Conservation (phyloP, 2,113 vertebrate species). For the Circaetus gallicus region DNA sequence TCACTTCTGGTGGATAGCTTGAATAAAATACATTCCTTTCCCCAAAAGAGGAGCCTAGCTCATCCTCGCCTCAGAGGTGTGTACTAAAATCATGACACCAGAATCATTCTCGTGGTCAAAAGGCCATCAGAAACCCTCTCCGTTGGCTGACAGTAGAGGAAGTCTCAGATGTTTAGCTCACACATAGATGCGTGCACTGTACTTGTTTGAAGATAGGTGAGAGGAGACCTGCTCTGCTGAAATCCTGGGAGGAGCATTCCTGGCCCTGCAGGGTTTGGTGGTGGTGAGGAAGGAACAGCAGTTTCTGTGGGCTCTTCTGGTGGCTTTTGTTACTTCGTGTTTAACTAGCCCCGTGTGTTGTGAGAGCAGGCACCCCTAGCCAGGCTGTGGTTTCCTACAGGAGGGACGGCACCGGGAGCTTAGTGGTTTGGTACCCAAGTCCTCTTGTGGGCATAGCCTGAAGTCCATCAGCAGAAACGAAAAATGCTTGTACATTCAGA, state of each 20-base stretch:
- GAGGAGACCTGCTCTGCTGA: neutral
- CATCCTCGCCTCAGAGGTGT: neutral
- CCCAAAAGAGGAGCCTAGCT: neutral
- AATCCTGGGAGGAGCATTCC: neutral
- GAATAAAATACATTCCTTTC: neutral
- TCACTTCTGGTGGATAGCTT: neutral
- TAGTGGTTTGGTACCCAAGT: neutral
- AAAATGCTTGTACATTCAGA: neutral
- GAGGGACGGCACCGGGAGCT: neutral
- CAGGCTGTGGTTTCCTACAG: neutral
- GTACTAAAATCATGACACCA: neutral
- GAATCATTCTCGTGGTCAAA: neutral
- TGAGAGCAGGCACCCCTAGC: neutral
- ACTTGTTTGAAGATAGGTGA: neutral
- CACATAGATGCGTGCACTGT: rapidly evolving
- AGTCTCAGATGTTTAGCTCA: neutral
- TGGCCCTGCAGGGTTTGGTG: neutral
- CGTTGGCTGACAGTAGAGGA: neutral
- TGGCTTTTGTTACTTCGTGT: neutral
- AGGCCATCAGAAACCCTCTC: neutral
- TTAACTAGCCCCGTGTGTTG: neutral
- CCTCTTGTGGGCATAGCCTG: neutral
- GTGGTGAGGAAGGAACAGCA: neutral
- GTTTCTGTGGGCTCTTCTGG: neutral
- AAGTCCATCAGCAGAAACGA: neutral